Conservation (phyloP, 2,888 invertebrate genomes). For the Hymenopus coronatus region DNA sequence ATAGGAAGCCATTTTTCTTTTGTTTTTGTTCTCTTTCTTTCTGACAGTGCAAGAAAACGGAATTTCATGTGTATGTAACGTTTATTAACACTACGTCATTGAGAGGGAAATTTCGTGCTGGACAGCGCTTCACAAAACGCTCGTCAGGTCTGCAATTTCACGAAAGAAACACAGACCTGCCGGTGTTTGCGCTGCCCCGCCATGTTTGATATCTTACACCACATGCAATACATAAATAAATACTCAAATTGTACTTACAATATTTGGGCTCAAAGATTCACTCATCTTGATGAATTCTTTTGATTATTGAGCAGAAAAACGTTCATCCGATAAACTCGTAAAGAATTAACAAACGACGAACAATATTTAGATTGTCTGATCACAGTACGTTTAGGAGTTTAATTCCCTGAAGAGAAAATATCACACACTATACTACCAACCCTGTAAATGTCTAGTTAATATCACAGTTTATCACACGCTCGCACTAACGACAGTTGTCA, state of each 20-base stretch:
- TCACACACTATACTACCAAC: not conserved
- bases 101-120: no score
- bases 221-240: not conserved
- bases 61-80: no score
- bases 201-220: no score
- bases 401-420: not conserved
- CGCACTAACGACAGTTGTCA: not conserved
- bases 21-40: no score
- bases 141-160: no score
- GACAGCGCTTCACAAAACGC: no score
- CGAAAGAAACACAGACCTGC: no score
- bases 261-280: conserved; percentile 22
- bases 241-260: conserved; percentile 3
- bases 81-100: no score
- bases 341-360: not conserved
- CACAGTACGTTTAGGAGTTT: not conserved
- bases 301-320: not conserved
- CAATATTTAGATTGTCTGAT: not conserved
- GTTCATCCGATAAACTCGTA: not conserved
- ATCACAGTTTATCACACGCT: not conserved
- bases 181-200: no score
- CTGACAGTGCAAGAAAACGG: no score
- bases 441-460: not conserved
- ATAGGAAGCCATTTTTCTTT: no score
- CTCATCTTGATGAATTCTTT: conserved; percentile 9